These are phyloP conservation scores for Diarsia mendica DNA, from an alignment of 2,888 invertebrate genomes.

Conservation along the genomic window DNA sequence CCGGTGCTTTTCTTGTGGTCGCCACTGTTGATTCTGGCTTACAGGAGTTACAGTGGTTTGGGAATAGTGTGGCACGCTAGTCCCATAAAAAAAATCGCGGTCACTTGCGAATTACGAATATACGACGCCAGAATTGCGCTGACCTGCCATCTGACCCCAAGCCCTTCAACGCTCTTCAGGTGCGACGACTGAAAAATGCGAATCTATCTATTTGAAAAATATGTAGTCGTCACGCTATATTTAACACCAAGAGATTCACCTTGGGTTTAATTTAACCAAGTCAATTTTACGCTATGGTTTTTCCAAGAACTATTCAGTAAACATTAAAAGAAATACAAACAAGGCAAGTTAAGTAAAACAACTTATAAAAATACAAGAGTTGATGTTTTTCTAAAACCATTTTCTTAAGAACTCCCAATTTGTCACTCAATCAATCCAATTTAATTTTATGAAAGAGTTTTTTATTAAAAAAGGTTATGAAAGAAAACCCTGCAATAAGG, in stretches of 20 bases:
- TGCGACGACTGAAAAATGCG: slow-evolving; percentile 21
- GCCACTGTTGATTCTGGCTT: too few species aligned
- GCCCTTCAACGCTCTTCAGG: slow-evolving; percentile 1
- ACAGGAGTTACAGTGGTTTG: too few species aligned
- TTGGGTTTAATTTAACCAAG: background rate
- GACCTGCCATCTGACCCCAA: background rate
- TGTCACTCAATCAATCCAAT: background rate
- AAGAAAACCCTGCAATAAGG: background rate
- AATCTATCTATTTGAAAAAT: slow-evolving; percentile 26
- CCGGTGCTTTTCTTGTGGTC: too few species aligned
- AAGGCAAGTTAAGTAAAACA: too few species aligned
- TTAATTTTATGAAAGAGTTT: background rate
- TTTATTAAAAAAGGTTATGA: background rate
- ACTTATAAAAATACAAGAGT: background rate
- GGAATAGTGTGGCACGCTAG: too few species aligned
- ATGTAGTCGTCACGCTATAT: slow-evolving; percentile 9
- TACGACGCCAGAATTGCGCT: background rate
- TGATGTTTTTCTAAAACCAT: background rate
- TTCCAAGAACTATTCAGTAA: background rate
- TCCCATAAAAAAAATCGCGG: too few species aligned
- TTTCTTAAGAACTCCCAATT: background rate
- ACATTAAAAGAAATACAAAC: background rate
- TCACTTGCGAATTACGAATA: background rate
- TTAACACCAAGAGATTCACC: slow-evolving; percentile 1
- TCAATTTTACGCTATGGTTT: background rate